Conservation (phyloP, 2,113 vertebrate species). For the Perca schrenkii region DNA sequence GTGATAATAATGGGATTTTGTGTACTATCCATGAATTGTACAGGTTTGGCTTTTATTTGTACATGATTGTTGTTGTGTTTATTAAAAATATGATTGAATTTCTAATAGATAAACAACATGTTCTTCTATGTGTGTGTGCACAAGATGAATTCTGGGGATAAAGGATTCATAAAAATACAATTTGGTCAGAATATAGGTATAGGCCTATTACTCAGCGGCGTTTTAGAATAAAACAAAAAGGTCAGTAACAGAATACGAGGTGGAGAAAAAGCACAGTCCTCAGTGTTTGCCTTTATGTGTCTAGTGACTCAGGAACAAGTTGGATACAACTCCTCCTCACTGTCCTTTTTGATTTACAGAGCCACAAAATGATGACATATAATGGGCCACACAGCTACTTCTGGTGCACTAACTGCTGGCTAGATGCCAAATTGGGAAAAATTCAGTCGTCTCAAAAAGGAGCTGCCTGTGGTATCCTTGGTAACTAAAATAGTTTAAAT, state of each 20-base stretch:
- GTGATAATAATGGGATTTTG: neutral
- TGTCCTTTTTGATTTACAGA: conserved; percentile 57
- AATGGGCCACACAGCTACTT: conserved; percentile 51
- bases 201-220: neutral
- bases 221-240: conserved; percentile 45
- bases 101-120: neutral
- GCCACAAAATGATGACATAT: conserved; percentile 58
- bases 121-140: neutral
- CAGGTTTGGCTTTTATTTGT: conserved; percentile 3
- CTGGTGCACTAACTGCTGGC: conserved; percentile 51
- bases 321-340: conserved; percentile 40
- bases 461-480: conserved; percentile 68
- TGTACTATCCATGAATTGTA: neutral
- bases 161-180: neutral
- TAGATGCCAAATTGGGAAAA: conserved; percentile 53
- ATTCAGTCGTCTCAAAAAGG: conserved; percentile 43
- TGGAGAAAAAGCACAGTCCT: conserved; percentile 11
- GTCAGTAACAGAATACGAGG: conserved; percentile 41
- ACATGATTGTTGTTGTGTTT: neutral
- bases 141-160: neutral
- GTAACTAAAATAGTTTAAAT: conserved; percentile 62
- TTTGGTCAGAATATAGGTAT: neutral
- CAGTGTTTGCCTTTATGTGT: conserved; percentile 15
- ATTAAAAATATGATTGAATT: neutral
- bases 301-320: conserved; percentile 39